These are phyloP conservation scores for Apis dorsata DNA, from an alignment of 1,140 invertebrate species.

Conservation along the genomic window DNA sequence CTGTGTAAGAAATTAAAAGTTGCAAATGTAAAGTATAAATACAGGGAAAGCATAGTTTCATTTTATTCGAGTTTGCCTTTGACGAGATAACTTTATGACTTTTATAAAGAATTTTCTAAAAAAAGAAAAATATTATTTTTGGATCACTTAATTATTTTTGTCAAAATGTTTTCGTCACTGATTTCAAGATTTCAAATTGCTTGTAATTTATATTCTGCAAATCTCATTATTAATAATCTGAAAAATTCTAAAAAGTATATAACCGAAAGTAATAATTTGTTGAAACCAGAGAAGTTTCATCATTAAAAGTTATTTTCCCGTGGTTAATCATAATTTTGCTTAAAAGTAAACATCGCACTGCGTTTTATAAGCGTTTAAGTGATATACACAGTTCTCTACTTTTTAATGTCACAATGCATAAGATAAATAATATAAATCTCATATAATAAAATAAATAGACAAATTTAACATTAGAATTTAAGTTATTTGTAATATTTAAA, in stretches of 20 bases:
- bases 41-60: neutral
- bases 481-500: no score
- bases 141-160: neutral
- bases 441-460: neutral
- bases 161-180: neutral
- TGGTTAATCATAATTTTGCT: slow-evolving; percentile 38
- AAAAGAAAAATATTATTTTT: neutral
- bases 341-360: neutral
- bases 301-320: slow-evolving; percentile 40
- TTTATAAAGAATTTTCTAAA: no score
- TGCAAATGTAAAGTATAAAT: neutral
- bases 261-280: slow-evolving; percentile 38
- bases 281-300: slow-evolving; percentile 24
- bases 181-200: neutral
- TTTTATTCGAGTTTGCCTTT: neutral
- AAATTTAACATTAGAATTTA: no score
- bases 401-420: neutral
- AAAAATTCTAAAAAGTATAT: slow-evolving; percentile 16
- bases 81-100: neutral
- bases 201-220: neutral
- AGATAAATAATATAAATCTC: neutral
- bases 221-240: neutral
- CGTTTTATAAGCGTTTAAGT: neutral
- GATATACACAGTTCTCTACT: neutral
- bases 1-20: no score